Percentiles rank a stretch among this genome's conserved stretches.
Evolutionary conservation across 1,140 invertebrate genomes (phyloP).

Genomic region (Anoplophora glabripennis): DNA sequence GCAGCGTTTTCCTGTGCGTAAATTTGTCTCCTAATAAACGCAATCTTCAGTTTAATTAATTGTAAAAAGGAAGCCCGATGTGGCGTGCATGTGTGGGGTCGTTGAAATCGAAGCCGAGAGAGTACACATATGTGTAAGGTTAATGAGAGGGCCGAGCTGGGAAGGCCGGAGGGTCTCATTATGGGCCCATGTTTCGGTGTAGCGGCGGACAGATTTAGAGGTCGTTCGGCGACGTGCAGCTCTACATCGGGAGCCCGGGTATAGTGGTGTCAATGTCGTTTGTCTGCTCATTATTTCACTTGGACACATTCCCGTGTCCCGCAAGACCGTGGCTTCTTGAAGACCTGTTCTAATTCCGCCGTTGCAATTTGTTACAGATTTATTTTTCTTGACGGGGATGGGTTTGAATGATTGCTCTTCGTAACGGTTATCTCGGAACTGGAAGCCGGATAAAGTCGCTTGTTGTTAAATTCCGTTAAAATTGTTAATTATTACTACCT

Average conservation of each 20-base stretch:
- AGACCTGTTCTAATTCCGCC: too few relatives aligned
- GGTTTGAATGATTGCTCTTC: too few relatives aligned
- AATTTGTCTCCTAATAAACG: too few relatives aligned
- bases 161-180: constrained; percentile 25
- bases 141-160: constrained; percentile 29
- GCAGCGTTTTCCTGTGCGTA: too few relatives aligned
- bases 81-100: constrained; percentile 12
- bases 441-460: too few relatives aligned
- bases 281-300: neutral
- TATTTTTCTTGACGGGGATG: too few relatives aligned
- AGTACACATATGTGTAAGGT: constrained; percentile 21
- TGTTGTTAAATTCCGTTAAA: too few relatives aligned
- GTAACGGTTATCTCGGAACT: too few relatives aligned
- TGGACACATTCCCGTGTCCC: too few relatives aligned
- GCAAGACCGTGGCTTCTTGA: too few relatives aligned
- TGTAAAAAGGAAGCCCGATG: constrained; percentile 16
- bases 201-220: constrained; percentile 29
- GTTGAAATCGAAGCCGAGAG: constrained; percentile 17
- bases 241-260: constrained; percentile 2
- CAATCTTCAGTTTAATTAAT: constrained; percentile 13
- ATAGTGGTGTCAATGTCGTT: constrained; percentile 8
- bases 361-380: too few relatives aligned
- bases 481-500: too few relatives aligned
- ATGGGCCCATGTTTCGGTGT: constrained; percentile 28
- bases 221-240: constrained; percentile 8